A percentile compares a stretch with the other conserved stretches of the same genome.
These are phyloP conservation scores for Hirudo medicinalis DNA, from an alignment of 1,140 invertebrate genomes.

Conservation along the genomic window DNA sequence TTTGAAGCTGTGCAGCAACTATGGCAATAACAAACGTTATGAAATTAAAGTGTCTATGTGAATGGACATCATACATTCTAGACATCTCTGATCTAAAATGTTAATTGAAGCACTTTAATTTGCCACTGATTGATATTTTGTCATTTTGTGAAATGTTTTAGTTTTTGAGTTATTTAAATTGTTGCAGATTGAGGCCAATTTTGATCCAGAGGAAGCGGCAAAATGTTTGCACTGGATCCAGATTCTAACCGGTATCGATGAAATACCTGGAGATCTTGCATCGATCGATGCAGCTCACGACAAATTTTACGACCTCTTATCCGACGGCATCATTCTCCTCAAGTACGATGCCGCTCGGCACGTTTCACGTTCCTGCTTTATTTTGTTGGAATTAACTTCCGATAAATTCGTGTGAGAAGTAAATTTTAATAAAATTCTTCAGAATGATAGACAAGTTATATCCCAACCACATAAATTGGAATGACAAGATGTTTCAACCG, in stretches of 20 bases:
- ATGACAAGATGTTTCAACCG: conserved; percentile 22
- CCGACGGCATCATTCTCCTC: conserved; percentile 19
- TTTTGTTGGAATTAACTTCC: neutral
- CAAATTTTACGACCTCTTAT: conserved; percentile 16
- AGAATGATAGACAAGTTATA: conserved; percentile 21
- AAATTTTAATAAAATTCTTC: neutral
- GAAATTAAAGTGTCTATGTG: no score
- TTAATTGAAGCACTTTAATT: neutral
- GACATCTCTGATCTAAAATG: neutral
- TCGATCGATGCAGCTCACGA: conserved; percentile 18
- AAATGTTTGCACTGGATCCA: conserved; percentile 26
- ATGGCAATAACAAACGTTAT: no score
- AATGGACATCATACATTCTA: no score
- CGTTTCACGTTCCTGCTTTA: neutral
- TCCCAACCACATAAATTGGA: conserved; percentile 23
- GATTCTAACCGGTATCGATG: conserved; percentile 13
- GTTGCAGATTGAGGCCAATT: conserved; percentile 25
- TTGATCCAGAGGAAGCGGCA: conserved; percentile 22
- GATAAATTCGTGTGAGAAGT: neutral
- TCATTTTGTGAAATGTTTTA: neutral
- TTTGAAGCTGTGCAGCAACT: neutral
- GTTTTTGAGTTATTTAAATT: neutral
- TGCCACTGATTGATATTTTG: neutral
- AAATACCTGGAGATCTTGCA: conserved; percentile 17
- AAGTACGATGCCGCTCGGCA: conserved; percentile 18